Evolutionary conservation across 2,113 vertebrate genomes (phyloP), one percentile per base, ranked within the genome.

Genomic region (Pelobates fuscus): DNA sequence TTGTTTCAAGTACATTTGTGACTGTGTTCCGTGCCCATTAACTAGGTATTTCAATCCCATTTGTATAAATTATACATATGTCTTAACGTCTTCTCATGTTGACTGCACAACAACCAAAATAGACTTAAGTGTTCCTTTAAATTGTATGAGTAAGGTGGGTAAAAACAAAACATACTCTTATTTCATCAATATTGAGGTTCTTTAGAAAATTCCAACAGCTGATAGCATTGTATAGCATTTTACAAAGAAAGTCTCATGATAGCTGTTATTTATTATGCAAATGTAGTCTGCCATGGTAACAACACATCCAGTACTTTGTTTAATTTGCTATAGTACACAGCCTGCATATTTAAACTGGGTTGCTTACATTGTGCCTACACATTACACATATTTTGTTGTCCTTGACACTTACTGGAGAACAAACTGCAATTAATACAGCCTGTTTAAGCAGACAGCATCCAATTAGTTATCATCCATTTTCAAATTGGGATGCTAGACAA

Each of bases 381-480:
- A 72, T 86, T 87, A 87, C 83, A 86, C 89, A 90, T 88, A 92
- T 88, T 91, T 87, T 92, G 87, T 92, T 92, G 92, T 91, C 89
- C 84, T 88, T 87, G 86, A 89, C 89, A 89, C 86, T 89, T 89
- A 80, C 64, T 78, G 88, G 81, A 90, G 88, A 88, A 86, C 86
- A 87, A 93, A 91, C 88, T 90, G 81, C 89, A 92, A 89, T 92
- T 90, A 91, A 89, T 88, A 85, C 61, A 89, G 84, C 81, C 85
- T 87, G 82, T 89, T 89, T 88, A 86, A 88, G 87, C 80, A 87
- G 88, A 88, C 89, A 91, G 88, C 85, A 87, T 79, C 84, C 89
- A 89, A 92, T 91, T 93, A 92, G 85, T 91, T 89, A 90, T 89
- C 88, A 89, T 89, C 86, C 85, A 88, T 88, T 92, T 91, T 91